Percentiles rank a stretch among this genome's conserved stretches.
phyloP scores from a whole-genome alignment of 1,140 invertebrate species.

The Teleogryllus occipitalis region DNA sequence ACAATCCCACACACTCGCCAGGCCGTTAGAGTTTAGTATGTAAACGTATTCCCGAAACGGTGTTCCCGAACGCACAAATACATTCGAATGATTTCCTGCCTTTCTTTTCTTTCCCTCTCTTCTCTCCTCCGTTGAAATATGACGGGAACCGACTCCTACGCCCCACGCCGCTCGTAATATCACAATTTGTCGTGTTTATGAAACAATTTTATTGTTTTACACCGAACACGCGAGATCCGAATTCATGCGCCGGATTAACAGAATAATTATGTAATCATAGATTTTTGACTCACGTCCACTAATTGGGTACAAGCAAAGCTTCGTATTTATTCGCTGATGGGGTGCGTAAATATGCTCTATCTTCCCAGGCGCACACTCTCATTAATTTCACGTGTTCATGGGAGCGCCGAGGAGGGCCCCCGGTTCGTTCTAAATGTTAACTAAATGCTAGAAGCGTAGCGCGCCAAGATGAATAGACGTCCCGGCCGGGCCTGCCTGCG shows the following conservation, averaged over 20 bases:
- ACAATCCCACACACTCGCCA: too few relatives aligned
- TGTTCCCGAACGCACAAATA: too few relatives aligned
- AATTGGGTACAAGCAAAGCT: background rate
- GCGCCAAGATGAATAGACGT: background rate
- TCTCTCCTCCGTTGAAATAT: too few relatives aligned
- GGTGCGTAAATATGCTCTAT: background rate
- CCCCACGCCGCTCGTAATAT: too few relatives aligned
- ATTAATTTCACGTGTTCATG: background rate
- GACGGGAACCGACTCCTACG: too few relatives aligned
- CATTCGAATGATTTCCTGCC: too few relatives aligned
- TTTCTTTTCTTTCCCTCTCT: too few relatives aligned
- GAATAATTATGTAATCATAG: background rate
- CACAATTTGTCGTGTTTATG: too few relatives aligned
- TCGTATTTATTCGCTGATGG: background rate
- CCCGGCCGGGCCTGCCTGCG: too few relatives aligned
- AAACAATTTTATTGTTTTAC: background rate
- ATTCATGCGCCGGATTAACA: background rate
- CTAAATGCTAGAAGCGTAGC: conserved; percentile 3
- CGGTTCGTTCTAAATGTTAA: background rate
- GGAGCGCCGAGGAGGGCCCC: too few relatives aligned
- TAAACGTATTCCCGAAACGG: too few relatives aligned
- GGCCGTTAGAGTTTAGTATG: too few relatives aligned
- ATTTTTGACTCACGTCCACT: conserved; percentile 1
- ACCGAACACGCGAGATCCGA: background rate
- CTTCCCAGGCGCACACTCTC: background rate